Conservation (phyloP, 2,797 vertebrate species). For the Carapus acus region DNA sequence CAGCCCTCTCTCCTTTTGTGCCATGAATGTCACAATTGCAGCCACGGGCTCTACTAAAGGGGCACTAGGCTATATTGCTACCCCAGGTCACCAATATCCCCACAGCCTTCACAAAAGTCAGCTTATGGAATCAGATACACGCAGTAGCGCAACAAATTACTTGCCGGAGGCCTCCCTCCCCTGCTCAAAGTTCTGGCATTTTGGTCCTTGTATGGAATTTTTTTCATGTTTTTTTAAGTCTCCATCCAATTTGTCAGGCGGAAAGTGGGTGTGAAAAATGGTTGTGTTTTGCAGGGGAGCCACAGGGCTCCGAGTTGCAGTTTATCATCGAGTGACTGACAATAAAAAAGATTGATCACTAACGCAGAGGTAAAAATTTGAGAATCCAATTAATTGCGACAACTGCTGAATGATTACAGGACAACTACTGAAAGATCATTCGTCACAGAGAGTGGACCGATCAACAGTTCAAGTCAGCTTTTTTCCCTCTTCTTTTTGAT, state of each 20-base stretch:
- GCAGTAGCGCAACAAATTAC: slow-evolving; percentile 54
- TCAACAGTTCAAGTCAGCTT: neutral
- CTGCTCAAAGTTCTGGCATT: slow-evolving; percentile 38
- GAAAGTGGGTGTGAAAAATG: slow-evolving; percentile 57
- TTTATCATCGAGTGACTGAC: slow-evolving; percentile 37
- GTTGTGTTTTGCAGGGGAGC: slow-evolving; percentile 34
- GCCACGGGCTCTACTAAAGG: slow-evolving; percentile 36
- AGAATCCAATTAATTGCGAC: slow-evolving; percentile 35
- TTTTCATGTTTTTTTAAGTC: neutral
- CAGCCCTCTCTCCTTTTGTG: slow-evolving; percentile 30
- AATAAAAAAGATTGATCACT: slow-evolving; percentile 42
- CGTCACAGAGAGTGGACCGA: slow-evolving; percentile 16
- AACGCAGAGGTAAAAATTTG: slow-evolving; percentile 19
- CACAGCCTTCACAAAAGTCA: slow-evolving; percentile 40
- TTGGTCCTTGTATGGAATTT: slow-evolving; percentile 19
- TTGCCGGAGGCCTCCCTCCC: slow-evolving; percentile 31
- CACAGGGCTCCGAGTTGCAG: slow-evolving; percentile 28
- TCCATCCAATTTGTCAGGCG: slow-evolving; percentile 50
- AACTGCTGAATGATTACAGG: slow-evolving; percentile 19
- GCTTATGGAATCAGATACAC: slow-evolving; percentile 55
- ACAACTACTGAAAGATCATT: slow-evolving; percentile 20
- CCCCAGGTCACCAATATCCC: slow-evolving; percentile 52
- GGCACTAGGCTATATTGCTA: slow-evolving; percentile 44
- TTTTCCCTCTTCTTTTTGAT: slow-evolving; percentile 3
- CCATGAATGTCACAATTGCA: slow-evolving; percentile 48